Percentiles rank a stretch among this genome's conserved stretches.
phyloP scores from a whole-genome alignment of 2,888 invertebrate genomes.

The Alloplasta piceator region DNA sequence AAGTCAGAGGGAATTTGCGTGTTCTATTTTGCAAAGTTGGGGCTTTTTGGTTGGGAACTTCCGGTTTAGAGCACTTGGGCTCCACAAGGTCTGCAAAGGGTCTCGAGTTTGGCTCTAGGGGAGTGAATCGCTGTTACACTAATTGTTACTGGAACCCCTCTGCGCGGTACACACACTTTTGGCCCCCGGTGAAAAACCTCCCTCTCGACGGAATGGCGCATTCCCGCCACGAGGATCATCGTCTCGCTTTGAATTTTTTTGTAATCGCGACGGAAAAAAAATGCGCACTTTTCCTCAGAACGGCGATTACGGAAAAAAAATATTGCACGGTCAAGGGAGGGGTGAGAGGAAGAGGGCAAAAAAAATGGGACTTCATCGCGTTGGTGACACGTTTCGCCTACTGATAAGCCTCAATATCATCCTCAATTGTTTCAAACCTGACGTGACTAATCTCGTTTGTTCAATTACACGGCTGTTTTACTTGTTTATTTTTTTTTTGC shows the following conservation, averaged over 20 bases:
- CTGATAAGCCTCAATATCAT: slow-evolving; percentile 25
- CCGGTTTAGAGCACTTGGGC: slow-evolving; percentile 4
- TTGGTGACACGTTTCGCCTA: slow-evolving; percentile 11
- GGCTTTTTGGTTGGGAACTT: too few relatives aligned
- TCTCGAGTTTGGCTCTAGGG: slow-evolving; percentile 59
- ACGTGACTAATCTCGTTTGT: slow-evolving; percentile 42
- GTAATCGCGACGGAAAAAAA: slow-evolving; percentile 52
- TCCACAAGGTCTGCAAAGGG: slow-evolving; percentile 31
- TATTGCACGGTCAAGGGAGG: not conserved
- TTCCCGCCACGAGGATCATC: slow-evolving; percentile 44
- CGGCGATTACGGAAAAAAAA: not conserved
- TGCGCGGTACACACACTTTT: slow-evolving; percentile 33
- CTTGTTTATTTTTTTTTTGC: not conserved
- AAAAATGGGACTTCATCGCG: slow-evolving; percentile 1
- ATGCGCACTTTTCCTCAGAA: slow-evolving; percentile 33
- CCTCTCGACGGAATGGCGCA: slow-evolving; percentile 56
- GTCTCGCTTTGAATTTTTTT: slow-evolving; percentile 41
- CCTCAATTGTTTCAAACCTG: slow-evolving; percentile 32
- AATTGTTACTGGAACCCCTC: slow-evolving; percentile 74
- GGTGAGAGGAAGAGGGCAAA: not conserved
- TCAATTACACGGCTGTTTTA: slow-evolving; percentile 7
- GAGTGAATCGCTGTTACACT: slow-evolving; percentile 76
- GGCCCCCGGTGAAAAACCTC: slow-evolving; percentile 42
- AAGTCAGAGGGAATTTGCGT: too few relatives aligned
- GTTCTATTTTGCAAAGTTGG: too few relatives aligned